These are phyloP conservation scores for Clinocottus analis DNA, from an alignment of 2,113 vertebrate species.

Conservation along the genomic window DNA sequence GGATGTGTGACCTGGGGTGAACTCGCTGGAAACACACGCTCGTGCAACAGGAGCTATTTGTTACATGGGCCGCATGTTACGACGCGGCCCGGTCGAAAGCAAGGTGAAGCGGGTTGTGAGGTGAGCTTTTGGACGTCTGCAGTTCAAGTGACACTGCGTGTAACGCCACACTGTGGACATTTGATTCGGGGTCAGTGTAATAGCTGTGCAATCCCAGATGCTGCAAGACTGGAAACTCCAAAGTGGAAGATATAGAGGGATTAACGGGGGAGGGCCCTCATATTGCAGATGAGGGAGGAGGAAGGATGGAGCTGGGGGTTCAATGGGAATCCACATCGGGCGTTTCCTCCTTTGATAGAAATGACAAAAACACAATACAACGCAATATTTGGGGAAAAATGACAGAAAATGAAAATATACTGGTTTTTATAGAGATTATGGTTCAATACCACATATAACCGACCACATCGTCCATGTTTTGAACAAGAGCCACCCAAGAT, in stretches of 20 bases:
- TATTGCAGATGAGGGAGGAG: background rate
- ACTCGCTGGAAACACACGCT: constrained; percentile 30
- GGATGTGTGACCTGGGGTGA: constrained; percentile 53
- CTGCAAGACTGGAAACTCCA: constrained; percentile 16
- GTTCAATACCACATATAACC: background rate
- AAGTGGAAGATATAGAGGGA: constrained; percentile 2
- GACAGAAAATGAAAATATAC: background rate
- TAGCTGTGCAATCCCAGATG: background rate
- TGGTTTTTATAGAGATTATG: too few relatives aligned
- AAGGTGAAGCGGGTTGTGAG: background rate
- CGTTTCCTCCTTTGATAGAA: constrained; percentile 25
- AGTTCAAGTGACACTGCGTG: constrained; percentile 12
- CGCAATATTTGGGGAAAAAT: background rate
- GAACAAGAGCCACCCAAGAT: background rate
- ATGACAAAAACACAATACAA: constrained; percentile 2
- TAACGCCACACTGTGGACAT: constrained; percentile 11
- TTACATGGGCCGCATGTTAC: constrained; percentile 15
- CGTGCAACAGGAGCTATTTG: constrained; percentile 30
- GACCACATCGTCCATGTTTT: background rate
- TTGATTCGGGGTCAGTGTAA: background rate
- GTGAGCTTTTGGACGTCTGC: background rate
- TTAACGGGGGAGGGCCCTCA: background rate
- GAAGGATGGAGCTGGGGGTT: background rate
- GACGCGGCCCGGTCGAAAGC: constrained; percentile 31
- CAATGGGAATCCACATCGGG: constrained; percentile 16